Percentiles rank a stretch among this genome's conserved stretches.
Conservation (phyloP, 2,888 invertebrate species). For the Phaonia tiefii region DNA sequence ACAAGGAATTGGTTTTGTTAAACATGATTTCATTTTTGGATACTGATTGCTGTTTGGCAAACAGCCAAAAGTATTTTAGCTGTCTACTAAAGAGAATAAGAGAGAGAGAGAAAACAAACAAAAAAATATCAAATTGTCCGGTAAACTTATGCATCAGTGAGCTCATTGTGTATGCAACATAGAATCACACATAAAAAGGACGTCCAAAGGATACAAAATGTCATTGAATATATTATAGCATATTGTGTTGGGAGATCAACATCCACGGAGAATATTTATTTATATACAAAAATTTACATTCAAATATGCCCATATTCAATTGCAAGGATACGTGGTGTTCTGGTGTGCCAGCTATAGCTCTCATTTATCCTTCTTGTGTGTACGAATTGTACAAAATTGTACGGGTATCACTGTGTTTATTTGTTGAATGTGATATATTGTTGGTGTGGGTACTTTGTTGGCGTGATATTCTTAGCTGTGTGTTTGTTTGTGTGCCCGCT, state of each 20-base stretch:
- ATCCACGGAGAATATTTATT: constrained; percentile 17
- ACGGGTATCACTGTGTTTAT: constrained; percentile 8
- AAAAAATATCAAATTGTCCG: constrained; percentile 27
- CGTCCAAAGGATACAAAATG: constrained; percentile 14
- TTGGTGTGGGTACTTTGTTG: not conserved
- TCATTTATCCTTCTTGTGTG: not conserved
- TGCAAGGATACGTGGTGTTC: constrained; percentile 6
- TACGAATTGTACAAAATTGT: no score
- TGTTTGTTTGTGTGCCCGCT: not conserved
- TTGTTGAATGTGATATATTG: constrained; percentile 14
- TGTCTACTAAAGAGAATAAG: not conserved
- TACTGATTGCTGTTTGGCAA: constrained; percentile 66
- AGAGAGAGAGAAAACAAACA: no score
- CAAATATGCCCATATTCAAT: not conserved
- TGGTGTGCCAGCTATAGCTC: not conserved
- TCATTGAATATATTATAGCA: constrained; percentile 28
- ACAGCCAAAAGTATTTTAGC: constrained; percentile 54
- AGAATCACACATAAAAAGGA: no score
- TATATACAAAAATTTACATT: constrained; percentile 31
- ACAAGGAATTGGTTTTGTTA: constrained; percentile 60
- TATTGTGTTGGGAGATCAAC: constrained; percentile 11
- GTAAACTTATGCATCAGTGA: constrained; percentile 24
- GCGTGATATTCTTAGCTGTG: not conserved
- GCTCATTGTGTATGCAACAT: not conserved
- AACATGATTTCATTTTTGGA: constrained; percentile 57